Evolutionary conservation across 2,113 vertebrate species (phyloP), one percentile per base, ranked within the genome.

Genomic region (Ophthalmolycus amberensis): DNA sequence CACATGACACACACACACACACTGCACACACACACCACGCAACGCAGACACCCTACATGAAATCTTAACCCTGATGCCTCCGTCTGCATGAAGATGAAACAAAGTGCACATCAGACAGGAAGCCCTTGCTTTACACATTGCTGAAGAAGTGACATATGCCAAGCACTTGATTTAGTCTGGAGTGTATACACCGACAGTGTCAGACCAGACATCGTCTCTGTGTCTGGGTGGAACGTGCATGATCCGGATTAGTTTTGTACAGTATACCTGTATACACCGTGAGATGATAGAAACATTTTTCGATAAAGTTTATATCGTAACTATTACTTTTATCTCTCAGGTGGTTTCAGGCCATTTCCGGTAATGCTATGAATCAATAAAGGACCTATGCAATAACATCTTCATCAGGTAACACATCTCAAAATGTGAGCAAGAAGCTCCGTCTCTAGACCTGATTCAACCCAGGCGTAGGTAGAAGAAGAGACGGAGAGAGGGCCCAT

Each of bases 61-160:
- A 74, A 76, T 73, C 64, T 40, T 84, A 86, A 82, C 73, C 78
- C 32, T 6, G 50, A 52, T 32, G 46, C 38, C 42, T 50, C 27
- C 27, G 50, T 70, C 62, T 82, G 18, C 18, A 32, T 65, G n/a
- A 58, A 75, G 88, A 90, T 85, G 62, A 83, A 85, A 88, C 76
- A 77, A 86, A 86, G 71, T 59, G 79, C 66, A 76, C 65, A 86
- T 88, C 75, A 76, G 65, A 67, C 74, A 29, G 69, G 48, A 62
- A 67, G 38, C 64, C 34, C 42, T 16, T 20, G 72, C 18, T 64
- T 75, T 80, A 80, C 48, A 84, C 66, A 77, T 27, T 65, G 74
- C 60, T 62, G 44, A 71, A 56, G 70, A n/a, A 11, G 66, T 68
- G 79, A 64, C 76, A 81, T 56, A 59, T 70, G 78, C 71, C 74